Evolutionary conservation across 2,888 invertebrate genomes (phyloP).

Genomic region (Zhengitettix transpicula): DNA sequence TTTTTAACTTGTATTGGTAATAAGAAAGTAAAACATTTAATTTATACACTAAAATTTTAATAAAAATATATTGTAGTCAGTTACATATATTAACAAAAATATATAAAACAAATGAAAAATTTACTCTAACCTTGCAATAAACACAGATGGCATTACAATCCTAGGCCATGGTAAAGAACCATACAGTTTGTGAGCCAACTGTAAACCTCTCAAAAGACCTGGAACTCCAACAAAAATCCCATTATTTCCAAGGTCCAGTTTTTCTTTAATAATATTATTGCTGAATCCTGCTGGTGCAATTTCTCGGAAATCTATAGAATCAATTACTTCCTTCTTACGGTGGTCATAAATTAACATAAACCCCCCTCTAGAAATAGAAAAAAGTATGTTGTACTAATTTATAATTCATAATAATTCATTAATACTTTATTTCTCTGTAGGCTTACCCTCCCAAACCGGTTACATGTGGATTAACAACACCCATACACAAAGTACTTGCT

Average conservation of each 20-base stretch:
- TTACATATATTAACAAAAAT: too few relatives aligned
- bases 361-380: constrained; percentile 40
- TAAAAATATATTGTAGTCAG: too few relatives aligned
- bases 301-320: constrained; percentile 38
- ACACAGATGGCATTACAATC: constrained; percentile 39
- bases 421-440: constrained; percentile 1
- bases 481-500: constrained; percentile 54
- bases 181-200: constrained; percentile 34
- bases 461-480: constrained; percentile 52
- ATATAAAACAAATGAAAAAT: too few relatives aligned
- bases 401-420: constrained; percentile 5
- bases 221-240: constrained; percentile 27
- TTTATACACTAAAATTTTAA: too few relatives aligned
- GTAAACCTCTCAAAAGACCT: constrained; percentile 39
- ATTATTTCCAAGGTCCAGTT: neutral
- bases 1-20: too few relatives aligned
- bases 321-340: constrained; percentile 32
- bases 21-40: too few relatives aligned
- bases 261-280: neutral
- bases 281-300: constrained; percentile 17
- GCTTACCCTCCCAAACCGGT: constrained; percentile 62
- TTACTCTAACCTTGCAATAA: constrained; percentile 30
- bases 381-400: constrained; percentile 1
- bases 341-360: constrained; percentile 57
- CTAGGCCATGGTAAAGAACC: constrained; percentile 40